phyloP scores from a whole-genome alignment of 2,888 invertebrate genomes.

The Tenodera sinensis region DNA sequence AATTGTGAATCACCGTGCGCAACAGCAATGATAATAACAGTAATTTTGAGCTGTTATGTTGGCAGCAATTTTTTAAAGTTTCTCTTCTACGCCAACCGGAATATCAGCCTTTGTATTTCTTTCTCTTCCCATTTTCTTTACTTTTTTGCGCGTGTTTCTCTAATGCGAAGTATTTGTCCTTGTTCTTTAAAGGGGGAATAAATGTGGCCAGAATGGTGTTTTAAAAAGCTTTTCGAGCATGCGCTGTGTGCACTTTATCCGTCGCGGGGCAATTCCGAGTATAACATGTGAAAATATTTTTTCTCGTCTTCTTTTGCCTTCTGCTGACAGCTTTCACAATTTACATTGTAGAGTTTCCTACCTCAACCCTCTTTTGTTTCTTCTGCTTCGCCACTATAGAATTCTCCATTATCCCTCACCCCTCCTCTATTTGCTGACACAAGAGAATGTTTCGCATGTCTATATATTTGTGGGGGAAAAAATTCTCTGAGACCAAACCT shows the following conservation, averaged over 20 bases:
- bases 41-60: neutral
- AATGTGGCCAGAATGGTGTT: neutral
- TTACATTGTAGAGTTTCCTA: neutral
- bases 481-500: neutral
- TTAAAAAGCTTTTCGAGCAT: neutral
- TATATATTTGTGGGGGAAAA: neutral
- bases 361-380: neutral
- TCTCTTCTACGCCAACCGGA: neutral
- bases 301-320: neutral
- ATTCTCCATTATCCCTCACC: neutral
- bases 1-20: neutral
- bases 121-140: neutral
- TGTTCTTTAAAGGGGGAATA: neutral
- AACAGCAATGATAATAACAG: neutral
- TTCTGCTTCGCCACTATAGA: neutral
- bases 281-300: neutral
- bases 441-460: neutral
- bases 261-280: neutral
- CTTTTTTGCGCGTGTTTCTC: neutral
- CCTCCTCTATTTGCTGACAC: neutral
- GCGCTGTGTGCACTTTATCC: neutral
- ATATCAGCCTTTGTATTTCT: neutral
- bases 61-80: neutral
- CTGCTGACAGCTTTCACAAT: neutral
- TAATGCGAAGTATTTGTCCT: neutral